phyloP scores from a whole-genome alignment of 2,797 vertebrate genomes.

The Otolemur crassicaudatus region DNA sequence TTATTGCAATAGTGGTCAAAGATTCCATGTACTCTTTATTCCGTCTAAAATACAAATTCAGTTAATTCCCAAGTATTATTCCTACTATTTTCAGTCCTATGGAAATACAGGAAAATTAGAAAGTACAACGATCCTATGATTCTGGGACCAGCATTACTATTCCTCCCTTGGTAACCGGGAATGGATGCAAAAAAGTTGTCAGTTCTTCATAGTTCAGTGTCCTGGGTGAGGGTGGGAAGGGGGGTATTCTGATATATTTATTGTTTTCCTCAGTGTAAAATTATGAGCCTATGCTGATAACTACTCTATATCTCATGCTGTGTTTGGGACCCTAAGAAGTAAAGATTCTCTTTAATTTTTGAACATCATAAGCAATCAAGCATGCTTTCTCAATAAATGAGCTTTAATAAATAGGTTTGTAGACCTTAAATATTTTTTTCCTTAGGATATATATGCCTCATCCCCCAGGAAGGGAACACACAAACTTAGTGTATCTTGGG shows the following conservation, averaged over 20 bases:
- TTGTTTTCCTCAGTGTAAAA: background rate
- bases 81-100: background rate
- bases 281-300: background rate
- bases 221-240: background rate
- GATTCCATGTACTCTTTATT: background rate
- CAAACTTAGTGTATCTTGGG: background rate
- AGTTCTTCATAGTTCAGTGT: background rate
- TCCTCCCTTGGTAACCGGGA: background rate
- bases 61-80: background rate
- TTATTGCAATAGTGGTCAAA: background rate
- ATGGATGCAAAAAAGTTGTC: background rate
- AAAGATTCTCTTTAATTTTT: background rate
- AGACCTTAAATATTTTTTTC: background rate
- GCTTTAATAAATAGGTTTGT: background rate
- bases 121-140: background rate
- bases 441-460: background rate
- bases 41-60: background rate
- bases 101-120: background rate
- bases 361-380: background rate
- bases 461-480: background rate
- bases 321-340: background rate
- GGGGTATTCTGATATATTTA: background rate
- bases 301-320: background rate
- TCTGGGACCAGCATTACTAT: background rate
- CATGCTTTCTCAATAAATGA: background rate